phyloP scores from a whole-genome alignment of 2,888 invertebrate genomes.

The Melanostoma mellinum region DNA sequence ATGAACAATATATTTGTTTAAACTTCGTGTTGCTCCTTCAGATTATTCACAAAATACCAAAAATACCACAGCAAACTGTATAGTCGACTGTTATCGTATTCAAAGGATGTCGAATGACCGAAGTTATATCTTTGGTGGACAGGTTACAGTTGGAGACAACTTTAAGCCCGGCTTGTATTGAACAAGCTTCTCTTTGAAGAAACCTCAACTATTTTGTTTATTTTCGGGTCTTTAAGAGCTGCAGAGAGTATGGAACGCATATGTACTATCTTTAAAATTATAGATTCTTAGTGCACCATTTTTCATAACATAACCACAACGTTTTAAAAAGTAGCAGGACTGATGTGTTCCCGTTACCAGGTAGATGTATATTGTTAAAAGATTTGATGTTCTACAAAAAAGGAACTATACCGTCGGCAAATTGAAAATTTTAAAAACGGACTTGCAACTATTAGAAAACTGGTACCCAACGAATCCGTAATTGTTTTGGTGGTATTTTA shows the following conservation, averaged over 20 bases:
- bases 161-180: constrained; percentile 96
- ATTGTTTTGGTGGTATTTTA: constrained; percentile 84
- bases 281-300: constrained; percentile 86
- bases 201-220: constrained; percentile 96
- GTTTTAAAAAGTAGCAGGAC: constrained; percentile 84
- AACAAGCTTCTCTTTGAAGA: constrained; percentile 89
- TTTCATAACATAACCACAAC: constrained; percentile 87
- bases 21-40: constrained; percentile 83
- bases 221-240: constrained; percentile 98
- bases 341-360: constrained; percentile 77
- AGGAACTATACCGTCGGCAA: neutral
- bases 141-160: constrained; percentile 88
- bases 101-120: constrained; percentile 85
- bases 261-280: constrained; percentile 80
- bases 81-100: constrained; percentile 92
- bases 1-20: constrained; percentile 84
- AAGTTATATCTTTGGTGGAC: constrained; percentile 83
- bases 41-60: constrained; percentile 86
- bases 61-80: constrained; percentile 92
- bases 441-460: constrained; percentile 84
- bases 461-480: constrained; percentile 84
- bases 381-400: constrained; percentile 79
- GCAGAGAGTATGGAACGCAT: constrained; percentile 83
- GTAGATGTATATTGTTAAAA: constrained; percentile 83
- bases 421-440: neutral